Evolutionary conservation across 2,113 vertebrate genomes (phyloP).

Genomic region (Dicaeum eximium): DNA sequence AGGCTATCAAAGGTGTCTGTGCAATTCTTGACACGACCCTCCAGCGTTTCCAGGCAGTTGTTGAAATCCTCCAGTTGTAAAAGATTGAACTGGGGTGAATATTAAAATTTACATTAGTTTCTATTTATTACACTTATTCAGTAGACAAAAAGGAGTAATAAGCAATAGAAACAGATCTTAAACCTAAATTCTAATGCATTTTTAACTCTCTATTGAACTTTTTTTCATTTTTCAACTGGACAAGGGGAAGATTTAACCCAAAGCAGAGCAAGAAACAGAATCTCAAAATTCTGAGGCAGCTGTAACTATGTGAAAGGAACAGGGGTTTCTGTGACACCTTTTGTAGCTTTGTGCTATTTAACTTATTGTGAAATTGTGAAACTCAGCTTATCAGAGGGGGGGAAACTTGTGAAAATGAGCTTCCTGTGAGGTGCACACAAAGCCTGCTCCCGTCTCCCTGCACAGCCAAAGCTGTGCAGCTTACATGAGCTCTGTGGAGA

Average conservation of each 20-base stretch:
- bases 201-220: not conserved
- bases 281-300: not conserved
- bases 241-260: not conserved
- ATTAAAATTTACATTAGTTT: not conserved
- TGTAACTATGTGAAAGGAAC: not conserved
- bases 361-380: not conserved
- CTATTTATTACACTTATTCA: not conserved
- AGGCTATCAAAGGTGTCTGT: constrained; percentile 67
- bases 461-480: not conserved
- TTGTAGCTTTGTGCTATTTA: not conserved
- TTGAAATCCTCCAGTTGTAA: constrained; percentile 77
- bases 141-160: not conserved
- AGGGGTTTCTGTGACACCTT: not conserved
- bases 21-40: constrained; percentile 73
- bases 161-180: not conserved
- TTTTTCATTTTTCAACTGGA: not conserved
- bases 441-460: not conserved
- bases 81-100: constrained; percentile 63
- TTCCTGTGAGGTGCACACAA: not conserved
- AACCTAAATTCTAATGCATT: not conserved
- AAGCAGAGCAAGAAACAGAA: not conserved
- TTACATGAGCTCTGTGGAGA: not conserved
- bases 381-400: not conserved
- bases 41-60: constrained; percentile 69
- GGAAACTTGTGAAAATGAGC: not conserved